A percentile compares a stretch with the other conserved stretches of the same genome.
Conservation (phyloP, 2,888 invertebrate species). For the Heliconius ethilla region DNA sequence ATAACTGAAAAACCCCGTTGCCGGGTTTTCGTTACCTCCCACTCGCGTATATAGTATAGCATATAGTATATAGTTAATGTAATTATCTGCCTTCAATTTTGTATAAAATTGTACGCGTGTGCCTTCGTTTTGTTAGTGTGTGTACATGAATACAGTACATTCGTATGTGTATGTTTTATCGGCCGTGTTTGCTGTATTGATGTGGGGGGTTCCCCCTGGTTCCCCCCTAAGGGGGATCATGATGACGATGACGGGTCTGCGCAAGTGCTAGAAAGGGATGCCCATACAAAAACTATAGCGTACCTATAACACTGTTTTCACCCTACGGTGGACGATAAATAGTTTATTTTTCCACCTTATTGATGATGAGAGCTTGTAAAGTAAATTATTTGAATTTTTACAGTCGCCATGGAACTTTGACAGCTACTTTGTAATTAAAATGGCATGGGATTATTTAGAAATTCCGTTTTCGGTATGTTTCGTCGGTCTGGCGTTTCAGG, state of each 20-base stretch:
- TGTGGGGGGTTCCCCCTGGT: constrained; percentile 53
- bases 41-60: constrained; percentile 23
- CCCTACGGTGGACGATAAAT: constrained; percentile 52
- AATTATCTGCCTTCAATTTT: constrained; percentile 75
- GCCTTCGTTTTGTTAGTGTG: constrained; percentile 42
- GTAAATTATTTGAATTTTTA: constrained; percentile 45
- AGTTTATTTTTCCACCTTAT: constrained; percentile 58
- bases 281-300: constrained; percentile 56
- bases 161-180: constrained; percentile 71
- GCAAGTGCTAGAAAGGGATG: constrained; percentile 66
- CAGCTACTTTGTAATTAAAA: constrained; percentile 33
- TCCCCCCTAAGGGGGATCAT: constrained; percentile 57
- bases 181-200: constrained; percentile 71
- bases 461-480: background rate
- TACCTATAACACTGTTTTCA: constrained; percentile 50
- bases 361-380: constrained; percentile 44
- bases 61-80: constrained; percentile 65
- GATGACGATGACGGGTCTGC: constrained; percentile 77
- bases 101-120: constrained; percentile 60
- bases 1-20: constrained; percentile 49
- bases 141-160: constrained; percentile 47
- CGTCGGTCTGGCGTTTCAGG: background rate
- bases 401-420: constrained; percentile 23
- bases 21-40: constrained; percentile 56
- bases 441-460: constrained; percentile 22